Conservation (phyloP, 2,888 invertebrate species). For the Synergus gifuensis region DNA sequence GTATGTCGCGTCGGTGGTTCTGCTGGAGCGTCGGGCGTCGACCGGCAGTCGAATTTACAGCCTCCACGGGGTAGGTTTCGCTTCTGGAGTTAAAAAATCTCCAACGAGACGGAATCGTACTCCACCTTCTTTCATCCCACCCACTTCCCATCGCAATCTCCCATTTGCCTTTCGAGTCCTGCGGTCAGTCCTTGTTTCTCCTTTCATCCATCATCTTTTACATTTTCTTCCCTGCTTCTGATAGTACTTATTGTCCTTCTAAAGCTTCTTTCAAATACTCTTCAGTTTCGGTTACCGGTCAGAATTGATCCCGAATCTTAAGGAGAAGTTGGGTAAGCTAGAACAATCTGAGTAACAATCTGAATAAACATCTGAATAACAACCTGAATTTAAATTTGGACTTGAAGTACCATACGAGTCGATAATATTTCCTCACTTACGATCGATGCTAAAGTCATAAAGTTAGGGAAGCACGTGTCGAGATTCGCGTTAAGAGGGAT, state of each 20-base stretch:
- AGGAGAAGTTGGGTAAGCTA: conserved; percentile 28
- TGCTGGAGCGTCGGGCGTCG: conserved; percentile 72
- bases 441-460: conserved; percentile 26
- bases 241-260: background rate
- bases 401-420: background rate
- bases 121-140: background rate
- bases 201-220: background rate
- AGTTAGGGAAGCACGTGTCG: conserved; percentile 36
- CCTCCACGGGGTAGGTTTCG: conserved; percentile 65
- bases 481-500: conserved; percentile 8
- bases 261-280: background rate
- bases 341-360: background rate
- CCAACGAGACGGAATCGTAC: background rate
- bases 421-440: conserved; percentile 4
- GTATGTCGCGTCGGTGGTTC: conserved; percentile 57
- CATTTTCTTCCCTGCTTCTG: background rate
- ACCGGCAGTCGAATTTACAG: conserved; percentile 73
- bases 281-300: background rate
- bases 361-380: background rate
- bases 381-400: background rate
- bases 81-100: conserved; percentile 45
- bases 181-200: background rate
- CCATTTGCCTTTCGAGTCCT: background rate
- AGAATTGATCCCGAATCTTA: background rate
- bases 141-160: background rate